Percentiles rank a stretch among this genome's conserved stretches.
phyloP scores from a whole-genome alignment of 2,888 invertebrate species.

The Argyresthia albistria region DNA sequence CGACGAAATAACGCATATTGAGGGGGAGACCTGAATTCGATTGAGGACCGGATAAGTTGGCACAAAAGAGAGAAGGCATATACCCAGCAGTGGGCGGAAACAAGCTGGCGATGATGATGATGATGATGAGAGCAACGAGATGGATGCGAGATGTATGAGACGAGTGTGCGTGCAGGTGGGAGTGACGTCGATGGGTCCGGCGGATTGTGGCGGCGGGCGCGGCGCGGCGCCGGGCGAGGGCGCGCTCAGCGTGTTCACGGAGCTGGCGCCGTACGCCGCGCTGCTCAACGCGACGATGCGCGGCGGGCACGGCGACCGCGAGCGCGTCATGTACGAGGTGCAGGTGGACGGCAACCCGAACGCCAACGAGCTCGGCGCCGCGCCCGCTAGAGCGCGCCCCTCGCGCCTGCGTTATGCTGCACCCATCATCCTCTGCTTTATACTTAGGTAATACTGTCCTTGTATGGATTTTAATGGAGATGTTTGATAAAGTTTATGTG shows the following conservation, averaged over 20 bases:
- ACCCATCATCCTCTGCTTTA: too few species aligned
- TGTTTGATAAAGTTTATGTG: background rate
- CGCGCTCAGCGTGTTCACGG: constrained; percentile 49
- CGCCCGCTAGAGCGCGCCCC: background rate
- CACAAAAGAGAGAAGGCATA: too few species aligned
- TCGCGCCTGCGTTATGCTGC: background rate
- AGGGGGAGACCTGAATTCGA: too few species aligned
- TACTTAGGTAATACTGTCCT: background rate
- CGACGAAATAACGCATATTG: too few species aligned
- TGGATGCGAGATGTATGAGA: background rate
- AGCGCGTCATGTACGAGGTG: constrained; percentile 12
- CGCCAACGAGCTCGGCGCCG: background rate
- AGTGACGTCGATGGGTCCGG: constrained; percentile 49
- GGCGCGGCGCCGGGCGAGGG: constrained; percentile 12
- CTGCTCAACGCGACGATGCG: constrained; percentile 40
- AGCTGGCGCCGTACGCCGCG: constrained; percentile 34
- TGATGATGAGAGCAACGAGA: constrained; percentile 14
- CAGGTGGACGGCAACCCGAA: constrained; percentile 21
- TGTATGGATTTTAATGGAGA: background rate
- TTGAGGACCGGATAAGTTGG: too few species aligned
- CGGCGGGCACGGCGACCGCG: constrained; percentile 20
- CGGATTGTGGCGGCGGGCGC: constrained; percentile 21
- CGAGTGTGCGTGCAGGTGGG: constrained; percentile 25
- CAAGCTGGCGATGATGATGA: too few species aligned
- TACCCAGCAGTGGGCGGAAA: too few species aligned